Base-by-base conservation (phyloP, 2,888 invertebrate genomes). In the Eumerus sabulonum region DNA sequence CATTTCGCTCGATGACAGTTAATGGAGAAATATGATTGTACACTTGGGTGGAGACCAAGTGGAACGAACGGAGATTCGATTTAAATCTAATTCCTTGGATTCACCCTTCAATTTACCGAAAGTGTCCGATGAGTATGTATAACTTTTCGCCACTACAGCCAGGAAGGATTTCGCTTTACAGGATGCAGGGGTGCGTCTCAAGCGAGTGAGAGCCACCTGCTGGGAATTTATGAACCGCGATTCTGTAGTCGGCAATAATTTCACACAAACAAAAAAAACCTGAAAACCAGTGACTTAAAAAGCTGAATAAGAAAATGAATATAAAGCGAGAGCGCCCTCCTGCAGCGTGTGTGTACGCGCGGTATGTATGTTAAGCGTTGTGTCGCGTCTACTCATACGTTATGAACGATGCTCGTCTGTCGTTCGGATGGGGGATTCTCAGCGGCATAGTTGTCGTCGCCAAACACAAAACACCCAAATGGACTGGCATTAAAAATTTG, bases 221-320 rank as follows among this genome's bases (percentile, higher is more conserved):
- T 79, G 79, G 13, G 79, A 74, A 64, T 79, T 79, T 79, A 79
- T 74, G 79, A 79, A 74, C 79, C 74, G 79, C 74, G 68, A 74
- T 64, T 38, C 40, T 74, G 74, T 70, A 79, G 79, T 79, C 79
- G 79, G 79, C 68, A 79, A 74, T 74, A 74, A 79, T 79, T 79
- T 64, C 48, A 45, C 60, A 72, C 56, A 72, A 64, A 50, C n/a
- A n/a, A n/a, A n/a, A n/a, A n/a, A n/a, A n/a, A n/a, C n/a, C n/a
- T n/a, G n/a, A n/a, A n/a, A n/a, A n/a, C n/a, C n/a, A 72, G 40
- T n/a, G 40, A 40, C 40, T 27, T n/a, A 27, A 27, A 27, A 27
- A 27, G 27, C 27, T 7, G 27, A 27, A 27, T 27, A 27, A 27
- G 7, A 27, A 27, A 38, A 48, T 4, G 27, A 27, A 48, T 45